Evolutionary conservation across 2,113 vertebrate species (phyloP).

Genomic region (Cephalopholis sonnerati): DNA sequence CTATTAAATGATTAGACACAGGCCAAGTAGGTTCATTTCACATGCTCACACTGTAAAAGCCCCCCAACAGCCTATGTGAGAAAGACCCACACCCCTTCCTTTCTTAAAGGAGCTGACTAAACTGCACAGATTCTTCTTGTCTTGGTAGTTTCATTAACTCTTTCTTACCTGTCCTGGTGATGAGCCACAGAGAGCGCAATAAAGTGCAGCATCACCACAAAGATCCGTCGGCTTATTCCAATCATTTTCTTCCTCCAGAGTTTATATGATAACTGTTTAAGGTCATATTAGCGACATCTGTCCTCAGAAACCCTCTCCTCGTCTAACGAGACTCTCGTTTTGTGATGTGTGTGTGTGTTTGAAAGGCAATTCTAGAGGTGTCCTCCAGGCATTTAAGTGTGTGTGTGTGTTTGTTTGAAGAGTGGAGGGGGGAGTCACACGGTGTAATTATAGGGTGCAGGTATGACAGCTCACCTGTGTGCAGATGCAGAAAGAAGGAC

Average conservation of each 20-base stretch:
- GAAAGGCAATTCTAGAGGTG: constrained; percentile 22
- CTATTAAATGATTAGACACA: constrained; percentile 59
- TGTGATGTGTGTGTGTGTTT: constrained; percentile 9
- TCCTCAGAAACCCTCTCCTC: not conserved
- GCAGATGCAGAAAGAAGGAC: constrained; percentile 24
- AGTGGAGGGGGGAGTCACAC: constrained; percentile 3
- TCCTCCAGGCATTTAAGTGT: constrained; percentile 34
- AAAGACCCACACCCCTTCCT: not conserved
- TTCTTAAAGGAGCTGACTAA: not conserved
- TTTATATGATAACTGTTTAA: constrained; percentile 3
- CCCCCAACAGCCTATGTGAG: constrained; percentile 14
- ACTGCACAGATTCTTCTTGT: not conserved
- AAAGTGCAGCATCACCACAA: constrained; percentile 49
- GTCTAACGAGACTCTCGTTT: not conserved
- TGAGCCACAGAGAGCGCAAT: constrained; percentile 56
- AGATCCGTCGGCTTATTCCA: constrained; percentile 29
- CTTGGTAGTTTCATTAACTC: not conserved
- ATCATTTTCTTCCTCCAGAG: constrained; percentile 64
- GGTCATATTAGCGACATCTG: constrained; percentile 54
- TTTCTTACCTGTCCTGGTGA: constrained; percentile 66
- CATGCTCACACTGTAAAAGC: constrained; percentile 32
- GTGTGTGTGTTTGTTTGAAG: constrained; percentile 37
- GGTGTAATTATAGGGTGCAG: constrained; percentile 72
- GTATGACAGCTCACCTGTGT: constrained; percentile 66
- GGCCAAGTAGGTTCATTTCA: constrained; percentile 37